A percentile compares a stretch with the other conserved stretches of the same genome.
These are phyloP conservation scores for Nymphalis urticae DNA, from an alignment of 2,888 invertebrate species.

Conservation along the genomic window DNA sequence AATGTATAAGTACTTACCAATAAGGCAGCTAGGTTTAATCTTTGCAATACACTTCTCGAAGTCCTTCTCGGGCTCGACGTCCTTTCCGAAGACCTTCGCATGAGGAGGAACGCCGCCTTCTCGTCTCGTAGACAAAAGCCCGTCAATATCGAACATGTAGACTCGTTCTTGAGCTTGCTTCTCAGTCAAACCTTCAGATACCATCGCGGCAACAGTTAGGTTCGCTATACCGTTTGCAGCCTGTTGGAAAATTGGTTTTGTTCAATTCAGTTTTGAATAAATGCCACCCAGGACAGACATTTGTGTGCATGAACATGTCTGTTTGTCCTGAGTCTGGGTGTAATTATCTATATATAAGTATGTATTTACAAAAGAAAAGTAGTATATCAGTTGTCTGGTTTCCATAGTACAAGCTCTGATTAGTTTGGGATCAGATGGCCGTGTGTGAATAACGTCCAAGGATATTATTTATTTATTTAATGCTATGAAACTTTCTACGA, in stretches of 20 bases:
- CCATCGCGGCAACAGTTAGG: conserved; percentile 94
- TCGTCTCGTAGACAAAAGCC: conserved; percentile 87
- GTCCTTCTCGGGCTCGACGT: conserved; percentile 88
- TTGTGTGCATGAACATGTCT: too few species aligned
- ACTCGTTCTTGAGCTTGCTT: conserved; percentile 92
- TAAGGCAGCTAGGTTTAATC: conserved; percentile 93
- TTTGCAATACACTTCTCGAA: conserved; percentile 90
- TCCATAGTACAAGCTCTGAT: too few species aligned
- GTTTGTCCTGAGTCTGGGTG: too few species aligned
- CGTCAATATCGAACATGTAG: conserved; percentile 97
- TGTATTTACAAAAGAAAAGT: too few species aligned
- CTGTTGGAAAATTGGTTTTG: conserved; percentile 62
- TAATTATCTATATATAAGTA: too few species aligned
- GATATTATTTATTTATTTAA: too few species aligned
- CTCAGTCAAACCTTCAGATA: conserved; percentile 82
- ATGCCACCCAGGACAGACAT: too few species aligned
- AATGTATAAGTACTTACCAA: conserved; percentile 83
- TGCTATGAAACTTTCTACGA: neutral
- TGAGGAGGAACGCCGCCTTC: conserved; percentile 86
- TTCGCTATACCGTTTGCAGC: conserved; percentile 96
- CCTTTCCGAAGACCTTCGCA: conserved; percentile 88
- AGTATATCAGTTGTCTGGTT: too few species aligned
- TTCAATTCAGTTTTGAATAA: neutral
- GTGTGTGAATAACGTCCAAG: too few species aligned
- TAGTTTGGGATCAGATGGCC: too few species aligned